A percentile compares a stretch with the other conserved stretches of the same genome.
These are phyloP conservation scores for Eueides isabella DNA, from an alignment of 1,140 invertebrate genomes.

Conservation along the genomic window DNA sequence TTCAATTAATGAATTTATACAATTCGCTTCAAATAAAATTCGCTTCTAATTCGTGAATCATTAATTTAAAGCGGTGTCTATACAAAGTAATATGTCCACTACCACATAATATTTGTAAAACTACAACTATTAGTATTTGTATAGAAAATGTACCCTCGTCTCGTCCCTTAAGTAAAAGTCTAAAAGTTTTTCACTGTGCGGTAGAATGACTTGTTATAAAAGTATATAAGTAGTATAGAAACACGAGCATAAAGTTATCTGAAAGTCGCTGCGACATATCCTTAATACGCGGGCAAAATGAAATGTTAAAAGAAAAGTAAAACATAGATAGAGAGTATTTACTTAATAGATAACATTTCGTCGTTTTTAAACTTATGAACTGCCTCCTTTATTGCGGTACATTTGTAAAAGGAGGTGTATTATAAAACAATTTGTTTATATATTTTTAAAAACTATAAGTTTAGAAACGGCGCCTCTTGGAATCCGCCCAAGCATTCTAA, in stretches of 20 bases:
- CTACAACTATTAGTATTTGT: not conserved
- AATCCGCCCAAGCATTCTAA: no score
- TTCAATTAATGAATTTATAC: not conserved
- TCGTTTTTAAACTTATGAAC: not conserved
- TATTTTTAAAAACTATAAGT: no score
- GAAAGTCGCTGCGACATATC: not conserved
- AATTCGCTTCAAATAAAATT: not conserved
- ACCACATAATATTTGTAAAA: not conserved
- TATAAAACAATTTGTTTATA: no score
- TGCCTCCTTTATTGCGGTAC: no score
- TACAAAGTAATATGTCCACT: not conserved
- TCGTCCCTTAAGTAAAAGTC: conserved; percentile 4
- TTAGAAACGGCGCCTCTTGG: no score
- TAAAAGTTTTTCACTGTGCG: not conserved
- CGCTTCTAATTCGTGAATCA: not conserved
- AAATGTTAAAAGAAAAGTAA: not conserved
- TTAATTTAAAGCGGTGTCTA: not conserved
- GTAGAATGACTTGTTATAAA: not conserved
- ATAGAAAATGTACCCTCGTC: not conserved
- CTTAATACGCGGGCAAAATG: not conserved
- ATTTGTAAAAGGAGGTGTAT: no score
- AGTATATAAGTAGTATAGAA: not conserved
- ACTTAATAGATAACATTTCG: not conserved
- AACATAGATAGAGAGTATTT: not conserved
- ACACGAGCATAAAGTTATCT: not conserved